Base-by-base conservation (phyloP, 2,888 invertebrate species). In the Ophraella communa region DNA sequence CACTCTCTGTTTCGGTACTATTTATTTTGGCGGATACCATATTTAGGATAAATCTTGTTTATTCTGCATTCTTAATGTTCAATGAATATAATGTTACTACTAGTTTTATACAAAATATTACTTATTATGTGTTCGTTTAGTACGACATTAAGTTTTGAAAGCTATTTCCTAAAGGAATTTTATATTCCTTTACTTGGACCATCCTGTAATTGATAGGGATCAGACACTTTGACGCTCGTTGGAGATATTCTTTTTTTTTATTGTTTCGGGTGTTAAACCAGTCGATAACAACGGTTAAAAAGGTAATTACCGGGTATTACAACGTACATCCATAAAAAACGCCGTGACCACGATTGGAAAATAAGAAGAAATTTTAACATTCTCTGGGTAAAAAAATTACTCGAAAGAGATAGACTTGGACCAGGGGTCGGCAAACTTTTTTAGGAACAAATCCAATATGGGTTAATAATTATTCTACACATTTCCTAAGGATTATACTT, bases 251-350 rank as follows among this genome's bases (percentile, higher is more conserved):
- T 52, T 39, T 17, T 30, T 59, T 60, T 60, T 60, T 52, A 60
- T 60, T 60, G 60, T 60, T 60, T 60, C 53, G 30, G 60, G 60
- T 60, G 60, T 60, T 60, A 60, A 60, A 60, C 60, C 60, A 60
- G 52, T 42, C 60, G 60, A 60, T 60, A 60, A 60, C 60, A 60
- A 60, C 52, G 52, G 52, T 44, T 60, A 60, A 60, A 39, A 24
- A 60, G 60, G 60, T 60, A 60, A 60, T 60, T 60, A 60, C 60
- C 44, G 52, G 52, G 52, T 42, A 60, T 60, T 60, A 60, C n/a
- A n/a, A n/a, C 60, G 42, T 60, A 60, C 60, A 60, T 52, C 52
- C 60, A 60, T 60, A 60, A 60, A 60, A 49, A 51, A 51, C 17
- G 27, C 49, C 27, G 27, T 24, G 49, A 24, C 49, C 49, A 51